These are phyloP conservation scores for Agraylea sexmaculata DNA, from an alignment of 1,140 invertebrate genomes.

Conservation along the genomic window DNA sequence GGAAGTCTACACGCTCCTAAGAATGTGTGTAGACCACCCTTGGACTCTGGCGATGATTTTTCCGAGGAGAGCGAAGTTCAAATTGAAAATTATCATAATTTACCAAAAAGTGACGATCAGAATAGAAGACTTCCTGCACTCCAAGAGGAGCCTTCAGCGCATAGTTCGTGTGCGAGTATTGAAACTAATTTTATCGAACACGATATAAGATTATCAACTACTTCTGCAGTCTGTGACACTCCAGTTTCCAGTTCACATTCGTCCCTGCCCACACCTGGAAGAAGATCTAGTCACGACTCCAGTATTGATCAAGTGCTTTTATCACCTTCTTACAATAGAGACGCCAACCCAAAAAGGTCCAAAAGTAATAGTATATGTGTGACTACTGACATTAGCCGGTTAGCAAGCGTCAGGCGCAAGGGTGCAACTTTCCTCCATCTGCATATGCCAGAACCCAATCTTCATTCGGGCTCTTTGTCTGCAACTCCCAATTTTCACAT, in stretches of 20 bases:
- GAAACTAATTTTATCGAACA: too few relatives aligned
- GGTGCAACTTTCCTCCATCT: slow-evolving; percentile 35
- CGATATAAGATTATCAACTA: too few relatives aligned
- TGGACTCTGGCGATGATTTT: slow-evolving; percentile 14
- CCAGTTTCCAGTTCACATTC: slow-evolving; percentile 1
- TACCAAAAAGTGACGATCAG: not conserved
- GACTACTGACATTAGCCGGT: slow-evolving; percentile 21
- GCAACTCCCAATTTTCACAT: slow-evolving; percentile 34
- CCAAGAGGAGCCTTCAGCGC: slow-evolving; percentile 10
- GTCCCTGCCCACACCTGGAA: not conserved
- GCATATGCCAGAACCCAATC: slow-evolving; percentile 23
- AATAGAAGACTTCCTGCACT: slow-evolving; percentile 9
- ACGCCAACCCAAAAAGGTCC: slow-evolving; percentile 19
- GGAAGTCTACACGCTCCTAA: slow-evolving; percentile 36
- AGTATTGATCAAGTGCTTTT: too few relatives aligned
- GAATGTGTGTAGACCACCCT: slow-evolving; percentile 35
- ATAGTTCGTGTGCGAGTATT: slow-evolving; percentile 2
- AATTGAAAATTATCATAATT: too few relatives aligned
- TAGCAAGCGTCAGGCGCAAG: slow-evolving; percentile 24
- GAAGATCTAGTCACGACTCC: slow-evolving; percentile 12
- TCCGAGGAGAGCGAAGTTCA: not conserved
- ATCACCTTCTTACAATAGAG: slow-evolving; percentile 20
- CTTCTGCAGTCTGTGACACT: not conserved
- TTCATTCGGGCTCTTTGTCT: slow-evolving; percentile 25
- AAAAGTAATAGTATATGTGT: slow-evolving; percentile 38